These are phyloP conservation scores for Rallus crepitans DNA, from an alignment of 2,797 vertebrate species.

Conservation along the genomic window DNA sequence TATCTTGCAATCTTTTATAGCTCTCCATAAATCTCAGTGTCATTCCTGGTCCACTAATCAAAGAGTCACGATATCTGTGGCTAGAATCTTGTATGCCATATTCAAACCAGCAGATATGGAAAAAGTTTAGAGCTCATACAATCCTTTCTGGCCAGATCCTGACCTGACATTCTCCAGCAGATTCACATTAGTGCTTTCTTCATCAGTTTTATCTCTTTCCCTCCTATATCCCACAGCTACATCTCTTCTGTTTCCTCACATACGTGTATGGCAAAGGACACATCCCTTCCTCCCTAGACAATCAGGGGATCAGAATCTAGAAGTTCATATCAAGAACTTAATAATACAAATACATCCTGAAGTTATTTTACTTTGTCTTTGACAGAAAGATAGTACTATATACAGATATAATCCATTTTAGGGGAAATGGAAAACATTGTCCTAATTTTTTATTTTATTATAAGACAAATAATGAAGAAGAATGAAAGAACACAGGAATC, in stretches of 20 bases:
- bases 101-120: not conserved
- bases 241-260: not conserved
- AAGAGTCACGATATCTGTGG: not conserved
- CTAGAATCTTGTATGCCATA: not conserved
- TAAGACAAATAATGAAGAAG: not conserved
- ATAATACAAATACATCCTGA: not conserved
- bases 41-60: not conserved
- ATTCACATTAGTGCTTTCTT: not conserved
- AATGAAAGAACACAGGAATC: not conserved
- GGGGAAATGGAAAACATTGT: not conserved
- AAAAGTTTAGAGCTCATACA: not conserved
- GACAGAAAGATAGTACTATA: not conserved
- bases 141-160: rapidly evolving
- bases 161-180: not conserved
- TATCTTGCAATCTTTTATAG: not conserved
- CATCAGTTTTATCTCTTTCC: not conserved
- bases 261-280: not conserved
- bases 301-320: not conserved
- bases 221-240: not conserved
- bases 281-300: not conserved
- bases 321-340: not conserved
- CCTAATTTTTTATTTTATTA: not conserved
- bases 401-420: not conserved
- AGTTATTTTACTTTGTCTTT: not conserved
- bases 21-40: not conserved